Evolutionary conservation across 37 sponge, comb jelly and placozoan species (phyloP), one percentile per base, ranked within the genome.

Genomic region (Cladorhizidae sp.): DNA sequence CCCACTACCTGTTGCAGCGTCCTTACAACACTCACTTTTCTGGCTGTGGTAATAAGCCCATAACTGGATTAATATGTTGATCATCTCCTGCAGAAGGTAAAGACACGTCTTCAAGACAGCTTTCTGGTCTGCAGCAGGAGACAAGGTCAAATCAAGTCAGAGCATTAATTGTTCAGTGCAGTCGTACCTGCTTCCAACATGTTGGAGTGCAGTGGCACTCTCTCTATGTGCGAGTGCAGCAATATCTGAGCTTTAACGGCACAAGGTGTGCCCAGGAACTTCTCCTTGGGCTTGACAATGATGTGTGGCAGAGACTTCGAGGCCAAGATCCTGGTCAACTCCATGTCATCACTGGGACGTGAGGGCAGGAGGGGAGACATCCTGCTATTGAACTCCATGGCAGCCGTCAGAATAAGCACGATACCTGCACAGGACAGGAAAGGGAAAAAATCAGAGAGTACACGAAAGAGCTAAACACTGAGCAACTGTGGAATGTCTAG

Each of bases 201-300:
- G 25, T 63, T 22, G 29, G 52, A 32, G 6, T 79, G 65, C 0
- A 95, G 74, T 0, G 40, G 76, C n/a, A 88, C 39, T 40, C 78
- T 57, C 41, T 72, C 80, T 63, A 95, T 67, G 78, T 93, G 87
- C 23, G 96, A 84, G 50, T 90, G 91, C 15, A 90, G 25, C 39
- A 95, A 74, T 2, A 88, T 76, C 20, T 88, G 77, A 25, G 94
- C 86, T 80, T 95, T 95, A n/a, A 40, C 43, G 71, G 90, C 82
- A 42, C 79, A 87, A 0, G 81, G 85, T 3, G 57, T 58, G 64
- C 78, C 62, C 50, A 95, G 83, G 15, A 78, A 85, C 2, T 32
- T 75, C 78, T 91, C 84, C 43, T 86, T 82, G 8, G 63, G 74
- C 84, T 83, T 83, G 45, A 70, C 32, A 23, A 56, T 51, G 58